Evolutionary conservation across 2,888 invertebrate species (phyloP), one percentile per base, ranked within the genome.

Genomic region (Thera britannica): DNA sequence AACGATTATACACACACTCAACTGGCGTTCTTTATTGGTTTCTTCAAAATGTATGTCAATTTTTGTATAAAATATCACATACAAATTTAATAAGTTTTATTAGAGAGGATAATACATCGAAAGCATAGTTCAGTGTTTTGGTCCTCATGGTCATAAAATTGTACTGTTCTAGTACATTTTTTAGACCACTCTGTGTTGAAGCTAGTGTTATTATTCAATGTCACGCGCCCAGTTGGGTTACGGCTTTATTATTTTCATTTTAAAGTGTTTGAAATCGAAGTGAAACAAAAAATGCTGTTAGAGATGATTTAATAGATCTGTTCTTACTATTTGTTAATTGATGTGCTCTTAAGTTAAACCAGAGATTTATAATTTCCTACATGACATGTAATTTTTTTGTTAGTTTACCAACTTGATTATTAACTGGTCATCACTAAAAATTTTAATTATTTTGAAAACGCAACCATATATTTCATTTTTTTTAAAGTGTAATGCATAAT

Each of bases 201-300:
- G 73, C 77, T 76, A 73, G 68, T 65, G 75, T 79, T 78, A 81
- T 77, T 82, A 82, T 82, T 82, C 78, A 78, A 78, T 74, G 77
- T 81, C 80, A 80, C 81, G 77, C 79, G 74, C 73, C 75, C 82
- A 79, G 80, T 76, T 73, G 81, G 64, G 81, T 80, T 76, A 83
- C 72, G 75, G 72, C 74, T 81, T 81, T 83, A n/a, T 87, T 84
- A 84, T 82, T 83, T 82, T 79, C 80, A 82, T 79, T 74, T 81
- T 77, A 75, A 68, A 73, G 76, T 78, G 79, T 81, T 81, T 81
- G 77, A 79, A 80, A 78, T 81, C 77, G 76, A 64, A 79, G 73
- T 72, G 74, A 72, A 76, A 72, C 66, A 67, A 70, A 68, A 74
- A 72, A 61, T 7, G 6, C 36, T 48, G 60, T 52, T 60, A 12